Base-by-base conservation (phyloP, 2,888 invertebrate genomes). In the Agapostemon virescens region DNA sequence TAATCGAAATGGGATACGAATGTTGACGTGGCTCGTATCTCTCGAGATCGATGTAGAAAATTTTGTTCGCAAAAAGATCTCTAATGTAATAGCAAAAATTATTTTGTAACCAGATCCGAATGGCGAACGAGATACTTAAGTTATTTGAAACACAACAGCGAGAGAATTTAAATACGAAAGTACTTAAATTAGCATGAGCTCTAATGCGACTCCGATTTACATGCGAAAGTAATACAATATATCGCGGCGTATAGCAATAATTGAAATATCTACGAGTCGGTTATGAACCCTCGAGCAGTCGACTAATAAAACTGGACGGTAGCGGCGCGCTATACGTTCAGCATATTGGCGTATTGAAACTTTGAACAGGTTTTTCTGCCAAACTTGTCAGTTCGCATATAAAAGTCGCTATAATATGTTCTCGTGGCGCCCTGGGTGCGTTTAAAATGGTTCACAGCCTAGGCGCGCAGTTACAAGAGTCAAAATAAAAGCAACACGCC, bases 281-380 rank as follows among this genome's bases (percentile, higher is more conserved):
- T 52, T 23, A 6, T 6, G 15, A 23, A 52, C 23, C 23, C 15
- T 23, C 15, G 13, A 52, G 15, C 23, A 23, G 23, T 52, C 23
- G 23, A 23, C 23, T 23, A 5, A 52, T 52, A 23, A 52, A 23
- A 52, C 23, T 26, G 52, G 52, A 52, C 11, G 23, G 23, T 15
- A 23, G 52, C 52, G 52, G 15, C 5, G 23, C 23, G 49, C 11
- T 49, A 49, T 49, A n/a, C 3, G 49, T 49, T 11, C n/a, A 49
- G n/a, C 26, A 2, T 15, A 55, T 55, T 55, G 55, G 55, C 55
- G 4, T 26, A 55, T 15, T 30, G 30, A 9, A 63, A 63, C 33
- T 33, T 36, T n/a, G 61, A 63, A 63, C 30, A 17, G 61, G 61
- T 36, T 33, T 63, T 63, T 33, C 61, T 58, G 17, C 30, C 58